Base-by-base conservation (phyloP, 2,113 vertebrate genomes). In the Rallus limicola region DNA sequence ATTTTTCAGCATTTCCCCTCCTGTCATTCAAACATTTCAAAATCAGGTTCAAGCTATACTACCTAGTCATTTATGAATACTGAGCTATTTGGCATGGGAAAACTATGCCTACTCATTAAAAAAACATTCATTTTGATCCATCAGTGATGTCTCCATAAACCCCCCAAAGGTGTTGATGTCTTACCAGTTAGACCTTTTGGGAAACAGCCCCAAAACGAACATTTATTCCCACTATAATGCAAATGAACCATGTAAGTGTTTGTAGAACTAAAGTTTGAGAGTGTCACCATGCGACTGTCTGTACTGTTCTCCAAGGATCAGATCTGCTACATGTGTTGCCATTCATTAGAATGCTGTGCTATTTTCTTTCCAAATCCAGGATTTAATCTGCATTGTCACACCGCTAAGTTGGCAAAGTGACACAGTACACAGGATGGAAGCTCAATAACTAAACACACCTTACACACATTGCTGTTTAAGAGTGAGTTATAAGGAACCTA, bases 401-500 rank as follows among this genome's bases (percentile, higher is more conserved):
- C 33, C 1, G 10, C 50, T 82, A 48, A 87, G 13, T 9, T n/a
- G 82, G 38, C 74, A 17, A 29, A 63, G 44, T 63, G 64, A 53
- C 74, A 76, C 50, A 50, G 23, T 6, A 17, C 5, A 20, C 33
- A 56, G 26, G 17, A 19, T 7, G 59, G 42, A 71, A 95, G 60
- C 36, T 62, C 34, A 58, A n/a, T 59, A 88, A 42, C 8, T 56
- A 38, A 74, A 72, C 15, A 44, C 23, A 48, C 26, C 25, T 80
- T 56, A 21, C 25, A 26, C 0, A 3, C 14, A 21, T 11, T 82
- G 80, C 59, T 82, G 48, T 56, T 71, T 12, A 11, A 77, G 67
- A 69, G 7, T 8, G 19, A 50, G 28, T 16, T 53, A 29, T 25
- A 42, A 55, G 48, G 63, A 84, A 97, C 99, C 55, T 98, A 99